A percentile compares a stretch with the other conserved stretches of the same genome.
phyloP scores from a whole-genome alignment of 2,888 invertebrate genomes.

The Drosophila monieri region DNA sequence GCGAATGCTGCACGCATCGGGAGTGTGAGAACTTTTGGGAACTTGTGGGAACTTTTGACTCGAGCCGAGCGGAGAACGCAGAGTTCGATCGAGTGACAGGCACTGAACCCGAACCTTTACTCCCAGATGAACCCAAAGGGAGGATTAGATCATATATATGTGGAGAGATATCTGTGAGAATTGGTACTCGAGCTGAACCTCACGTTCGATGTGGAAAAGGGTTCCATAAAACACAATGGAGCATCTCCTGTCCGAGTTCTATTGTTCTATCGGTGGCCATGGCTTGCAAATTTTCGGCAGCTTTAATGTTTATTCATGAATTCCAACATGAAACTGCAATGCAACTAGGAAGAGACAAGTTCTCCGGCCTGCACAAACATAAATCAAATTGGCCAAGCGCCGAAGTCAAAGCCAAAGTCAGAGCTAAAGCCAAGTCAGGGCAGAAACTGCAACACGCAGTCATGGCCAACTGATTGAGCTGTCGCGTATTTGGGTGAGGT shows the following conservation, averaged over 20 bases:
- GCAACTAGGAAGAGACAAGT: constrained; percentile 70
- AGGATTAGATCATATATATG: constrained; percentile 8
- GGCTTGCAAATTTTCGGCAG: constrained; percentile 67
- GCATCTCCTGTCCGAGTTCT: constrained; percentile 67
- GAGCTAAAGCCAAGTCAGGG: constrained; percentile 18
- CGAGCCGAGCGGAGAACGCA: constrained; percentile 7
- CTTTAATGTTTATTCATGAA: constrained; percentile 77
- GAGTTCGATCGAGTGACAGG: constrained; percentile 54
- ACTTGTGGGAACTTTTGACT: constrained; percentile 39
- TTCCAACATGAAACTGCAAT: constrained; percentile 75
- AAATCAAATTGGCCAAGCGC: constrained; percentile 69
- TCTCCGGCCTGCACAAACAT: constrained; percentile 51
- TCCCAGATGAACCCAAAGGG: constrained; percentile 40
- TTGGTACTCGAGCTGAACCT: constrained; percentile 64
- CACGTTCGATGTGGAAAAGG: constrained; percentile 56
- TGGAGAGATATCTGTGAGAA: constrained; percentile 52
- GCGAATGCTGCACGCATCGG: constrained; percentile 49
- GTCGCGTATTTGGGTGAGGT: constrained; percentile 73
- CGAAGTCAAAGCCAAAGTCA: constrained; percentile 16
- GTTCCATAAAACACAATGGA: constrained; percentile 74
- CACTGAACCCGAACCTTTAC: constrained; percentile 4
- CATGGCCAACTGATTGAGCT: constrained; percentile 79
- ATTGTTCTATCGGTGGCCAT: constrained; percentile 64
- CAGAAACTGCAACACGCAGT: constrained; percentile 61
- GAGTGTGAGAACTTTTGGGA: constrained; percentile 34